Percentiles rank a stretch among this genome's conserved stretches.
phyloP scores from a whole-genome alignment of 1,140 invertebrate species.

The Thaumatotibia leucotreta region DNA sequence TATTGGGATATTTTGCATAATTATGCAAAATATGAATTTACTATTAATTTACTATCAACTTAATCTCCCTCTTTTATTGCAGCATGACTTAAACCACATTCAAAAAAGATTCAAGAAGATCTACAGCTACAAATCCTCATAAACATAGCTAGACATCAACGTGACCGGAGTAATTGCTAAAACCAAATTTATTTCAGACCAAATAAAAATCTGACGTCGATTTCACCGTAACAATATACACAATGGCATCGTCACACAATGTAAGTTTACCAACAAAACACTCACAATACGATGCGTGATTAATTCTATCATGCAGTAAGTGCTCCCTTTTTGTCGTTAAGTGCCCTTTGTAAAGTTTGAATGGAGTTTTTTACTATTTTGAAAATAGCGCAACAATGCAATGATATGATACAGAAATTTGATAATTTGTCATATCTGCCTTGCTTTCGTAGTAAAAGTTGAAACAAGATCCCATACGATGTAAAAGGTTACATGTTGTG shows the following conservation, averaged over 20 bases:
- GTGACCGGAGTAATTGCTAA: constrained; percentile 29
- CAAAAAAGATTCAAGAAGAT: background rate
- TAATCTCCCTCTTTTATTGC: too few species aligned
- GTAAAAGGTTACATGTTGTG: too few species aligned
- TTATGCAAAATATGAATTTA: too few species aligned
- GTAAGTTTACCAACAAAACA: constrained; percentile 56
- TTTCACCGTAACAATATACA: constrained; percentile 36
- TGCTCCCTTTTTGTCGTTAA: constrained; percentile 30
- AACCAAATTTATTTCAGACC: constrained; percentile 37
- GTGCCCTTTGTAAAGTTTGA: background rate
- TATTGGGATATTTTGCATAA: too few species aligned
- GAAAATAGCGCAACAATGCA: background rate
- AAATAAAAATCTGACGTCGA: constrained; percentile 27
- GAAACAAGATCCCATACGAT: too few species aligned
- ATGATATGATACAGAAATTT: background rate
- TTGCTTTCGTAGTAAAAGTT: background rate
- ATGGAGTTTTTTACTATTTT: constrained; percentile 2
- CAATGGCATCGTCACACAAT: constrained; percentile 41
- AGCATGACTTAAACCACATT: too few species aligned
- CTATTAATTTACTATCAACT: too few species aligned
- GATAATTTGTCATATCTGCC: constrained; percentile 1
- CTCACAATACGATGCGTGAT: constrained; percentile 44
- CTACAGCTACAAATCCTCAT: background rate
- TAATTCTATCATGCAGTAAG: constrained; percentile 48
- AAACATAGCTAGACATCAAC: constrained; percentile 16